Evolutionary conservation across 2,797 vertebrate species (phyloP).

Genomic region (Masticophis lateralis): DNA sequence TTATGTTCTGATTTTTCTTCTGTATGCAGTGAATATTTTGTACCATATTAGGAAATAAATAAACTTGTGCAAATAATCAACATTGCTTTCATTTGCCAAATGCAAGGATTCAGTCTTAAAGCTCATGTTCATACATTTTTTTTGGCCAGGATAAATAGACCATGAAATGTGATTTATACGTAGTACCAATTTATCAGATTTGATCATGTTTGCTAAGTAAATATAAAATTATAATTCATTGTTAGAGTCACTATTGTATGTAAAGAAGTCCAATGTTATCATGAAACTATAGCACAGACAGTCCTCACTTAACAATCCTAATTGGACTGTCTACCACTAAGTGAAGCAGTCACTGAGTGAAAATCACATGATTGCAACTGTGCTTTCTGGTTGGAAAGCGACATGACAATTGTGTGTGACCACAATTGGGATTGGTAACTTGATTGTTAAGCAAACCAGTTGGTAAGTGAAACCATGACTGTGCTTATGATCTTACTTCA

Average conservation of each 20-base stretch:
- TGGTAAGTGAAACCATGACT: neutral
- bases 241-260: neutral
- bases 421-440: neutral
- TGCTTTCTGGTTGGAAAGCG: neutral
- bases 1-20: neutral
- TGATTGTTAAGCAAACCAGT: neutral
- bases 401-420: neutral
- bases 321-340: too few species aligned
- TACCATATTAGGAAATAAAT: neutral
- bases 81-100: neutral
- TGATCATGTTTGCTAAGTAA: neutral
- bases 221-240: neutral
- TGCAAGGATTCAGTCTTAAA: neutral
- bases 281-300: neutral
- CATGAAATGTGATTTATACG: neutral
- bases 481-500: neutral
- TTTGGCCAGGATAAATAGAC: neutral
- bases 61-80: neutral
- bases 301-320: neutral
- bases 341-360: neutral
- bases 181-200: neutral
- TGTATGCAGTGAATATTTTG: neutral
- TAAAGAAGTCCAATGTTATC: neutral
- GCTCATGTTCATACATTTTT: neutral
- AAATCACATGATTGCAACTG: neutral